Evolutionary conservation across 37 sponge, comb jelly and placozoan genomes (phyloP), one percentile per base, ranked within the genome.

Genomic region (Agelas oroides): DNA sequence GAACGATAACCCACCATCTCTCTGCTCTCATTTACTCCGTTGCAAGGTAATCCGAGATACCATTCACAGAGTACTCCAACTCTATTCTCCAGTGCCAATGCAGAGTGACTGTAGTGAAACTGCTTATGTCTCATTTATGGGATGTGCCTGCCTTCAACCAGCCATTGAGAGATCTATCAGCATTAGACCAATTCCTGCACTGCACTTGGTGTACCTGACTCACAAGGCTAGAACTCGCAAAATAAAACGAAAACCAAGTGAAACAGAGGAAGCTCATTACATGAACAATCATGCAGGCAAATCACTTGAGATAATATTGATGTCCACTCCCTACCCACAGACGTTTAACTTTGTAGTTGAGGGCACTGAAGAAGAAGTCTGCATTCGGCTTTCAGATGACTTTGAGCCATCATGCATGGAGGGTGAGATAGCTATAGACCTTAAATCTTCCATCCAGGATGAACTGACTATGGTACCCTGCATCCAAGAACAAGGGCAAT

Each of bases 51-150:
- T 78, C 19, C 25, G 82, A 23, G 75, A 84, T 25, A 84, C 65
- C 17, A 34, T 84, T n/a, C 84, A 84, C n/a, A 40, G 84, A 33
- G 75, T 75, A 0, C 30, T 73, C 25, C 75, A 63, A 32, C 75
- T 84, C 21, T 75, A 52, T 63, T 38, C 74, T 17, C 25, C 46
- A 14, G 52, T 75, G 8, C 40, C 37, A 14, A 23, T 84, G n/a
- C 62, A 65, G 37, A 40, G 74, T 21, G 75, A 84, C 30, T 28
- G 35, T 27, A 74, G 65, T 30, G 40, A 73, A 40, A 65, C 75
- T 0, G 28, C 75, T 0, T 84, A 84, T 52, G 36, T 73, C 17
- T 63, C 66, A 5, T 73, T 84, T 53, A 18, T 84, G 36, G 53
- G 63, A 31, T 84, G 84, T 31, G 52, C 53, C 5, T 84, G 84